Percentiles rank a stretch among this genome's conserved stretches.
phyloP scores from a whole-genome alignment of 2,113 vertebrate species.

The Sclerurus mexicanus region DNA sequence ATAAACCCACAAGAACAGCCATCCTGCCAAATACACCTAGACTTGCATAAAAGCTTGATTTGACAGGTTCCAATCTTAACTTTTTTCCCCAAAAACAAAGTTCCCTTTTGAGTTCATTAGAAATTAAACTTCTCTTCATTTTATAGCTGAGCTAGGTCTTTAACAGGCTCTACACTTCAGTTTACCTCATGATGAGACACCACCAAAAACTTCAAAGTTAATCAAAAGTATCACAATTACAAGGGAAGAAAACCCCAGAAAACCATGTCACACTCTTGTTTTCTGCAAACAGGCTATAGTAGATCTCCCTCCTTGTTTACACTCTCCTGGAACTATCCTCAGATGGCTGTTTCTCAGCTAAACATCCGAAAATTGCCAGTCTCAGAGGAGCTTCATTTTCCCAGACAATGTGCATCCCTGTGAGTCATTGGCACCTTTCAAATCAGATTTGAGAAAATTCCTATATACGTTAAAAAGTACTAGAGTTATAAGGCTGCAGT shows the following conservation, averaged over 20 bases:
- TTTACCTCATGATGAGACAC: not conserved
- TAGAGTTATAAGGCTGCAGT: not conserved
- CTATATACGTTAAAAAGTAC: not conserved
- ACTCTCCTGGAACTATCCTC: not conserved
- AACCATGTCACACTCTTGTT: not conserved
- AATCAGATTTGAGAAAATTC: not conserved
- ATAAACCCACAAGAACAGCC: constrained; percentile 41
- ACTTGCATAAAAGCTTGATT: constrained; percentile 39
- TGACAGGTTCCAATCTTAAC: not conserved
- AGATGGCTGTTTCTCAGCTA: not conserved
- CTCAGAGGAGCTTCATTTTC: not conserved
- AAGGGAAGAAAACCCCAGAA: not conserved
- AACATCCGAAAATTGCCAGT: not conserved
- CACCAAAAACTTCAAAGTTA: not conserved
- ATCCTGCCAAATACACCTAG: constrained; percentile 46
- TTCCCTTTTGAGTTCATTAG: constrained; percentile 50
- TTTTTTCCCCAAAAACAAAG: not conserved
- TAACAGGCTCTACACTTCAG: not conserved
- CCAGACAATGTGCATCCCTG: not conserved
- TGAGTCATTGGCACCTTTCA: not conserved
- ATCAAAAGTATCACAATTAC: not conserved
- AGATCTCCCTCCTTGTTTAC: not conserved
- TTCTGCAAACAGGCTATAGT: not conserved
- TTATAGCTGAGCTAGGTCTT: constrained; percentile 23
- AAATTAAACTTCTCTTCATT: constrained; percentile 43